These are phyloP conservation scores for Myiozetetes cayanensis DNA, from an alignment of 2,113 vertebrate species.

Conservation along the genomic window DNA sequence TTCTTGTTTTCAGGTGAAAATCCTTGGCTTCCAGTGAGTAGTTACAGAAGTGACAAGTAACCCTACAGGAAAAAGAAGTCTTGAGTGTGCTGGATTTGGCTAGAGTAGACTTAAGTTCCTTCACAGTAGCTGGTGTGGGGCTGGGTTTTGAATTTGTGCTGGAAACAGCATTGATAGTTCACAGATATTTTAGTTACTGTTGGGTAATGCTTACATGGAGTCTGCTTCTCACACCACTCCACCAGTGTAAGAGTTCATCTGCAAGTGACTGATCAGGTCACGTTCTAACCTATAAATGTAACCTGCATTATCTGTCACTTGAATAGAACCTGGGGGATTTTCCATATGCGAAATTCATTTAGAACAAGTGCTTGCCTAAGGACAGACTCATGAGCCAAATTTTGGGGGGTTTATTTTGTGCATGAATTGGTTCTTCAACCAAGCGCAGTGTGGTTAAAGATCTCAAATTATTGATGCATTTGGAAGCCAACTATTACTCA, in stretches of 20 bases:
- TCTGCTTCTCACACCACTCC: not conserved
- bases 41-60: not conserved
- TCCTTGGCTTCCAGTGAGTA: not conserved
- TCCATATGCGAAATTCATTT: not conserved
- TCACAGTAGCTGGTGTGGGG: not conserved
- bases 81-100: not conserved
- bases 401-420: not conserved
- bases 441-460: not conserved
- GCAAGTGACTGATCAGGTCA: not conserved
- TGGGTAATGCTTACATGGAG: not conserved
- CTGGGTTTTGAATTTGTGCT: not conserved
- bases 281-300: not conserved
- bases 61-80: not conserved
- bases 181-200: not conserved
- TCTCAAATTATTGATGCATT: not conserved
- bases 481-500: not conserved
- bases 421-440: not conserved
- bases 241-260: not conserved
- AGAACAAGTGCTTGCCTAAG: not conserved
- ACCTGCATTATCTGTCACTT: not conserved
- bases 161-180: not conserved
- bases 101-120: not conserved
- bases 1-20: not conserved
- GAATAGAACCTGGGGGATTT: not conserved
- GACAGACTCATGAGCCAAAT: not conserved